Evolutionary conservation across 2,113 vertebrate genomes (phyloP).

Genomic region (Hemiprocne comata): DNA sequence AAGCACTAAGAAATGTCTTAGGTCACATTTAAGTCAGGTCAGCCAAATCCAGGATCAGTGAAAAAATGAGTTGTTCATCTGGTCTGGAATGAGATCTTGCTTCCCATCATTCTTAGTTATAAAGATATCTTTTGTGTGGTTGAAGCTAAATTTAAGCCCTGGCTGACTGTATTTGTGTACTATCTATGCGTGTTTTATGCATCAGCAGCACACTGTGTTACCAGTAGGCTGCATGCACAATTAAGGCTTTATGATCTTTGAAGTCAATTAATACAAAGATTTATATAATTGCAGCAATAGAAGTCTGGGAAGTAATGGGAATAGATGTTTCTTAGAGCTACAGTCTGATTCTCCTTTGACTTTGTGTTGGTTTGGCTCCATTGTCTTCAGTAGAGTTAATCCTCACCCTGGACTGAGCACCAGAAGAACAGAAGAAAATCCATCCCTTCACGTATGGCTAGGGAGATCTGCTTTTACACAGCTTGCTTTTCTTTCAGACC

Average conservation of each 20-base stretch:
- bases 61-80: conserved; percentile 56
- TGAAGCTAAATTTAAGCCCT: conserved; percentile 47
- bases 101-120: conserved; percentile 57
- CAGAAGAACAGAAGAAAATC: background rate
- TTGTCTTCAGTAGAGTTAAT: background rate
- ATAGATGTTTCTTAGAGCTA: background rate
- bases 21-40: conserved; percentile 64
- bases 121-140: conserved; percentile 54
- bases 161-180: conserved; percentile 25
- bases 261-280: background rate
- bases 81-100: conserved; percentile 51
- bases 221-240: background rate
- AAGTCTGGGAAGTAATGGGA: background rate
- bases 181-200: background rate
- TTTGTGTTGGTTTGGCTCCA: background rate
- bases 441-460: background rate
- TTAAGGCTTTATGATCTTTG: conserved; percentile 6
- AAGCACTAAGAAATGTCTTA: conserved; percentile 62
- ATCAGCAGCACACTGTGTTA: background rate
- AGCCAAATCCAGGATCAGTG: conserved; percentile 63
- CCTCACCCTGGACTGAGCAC: background rate
- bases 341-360: background rate
- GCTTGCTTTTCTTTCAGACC: background rate
- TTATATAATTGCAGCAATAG: background rate
- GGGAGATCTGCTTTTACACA: background rate